phyloP scores from a whole-genome alignment of 2,888 invertebrate species.

The Antheraea yamamai region DNA sequence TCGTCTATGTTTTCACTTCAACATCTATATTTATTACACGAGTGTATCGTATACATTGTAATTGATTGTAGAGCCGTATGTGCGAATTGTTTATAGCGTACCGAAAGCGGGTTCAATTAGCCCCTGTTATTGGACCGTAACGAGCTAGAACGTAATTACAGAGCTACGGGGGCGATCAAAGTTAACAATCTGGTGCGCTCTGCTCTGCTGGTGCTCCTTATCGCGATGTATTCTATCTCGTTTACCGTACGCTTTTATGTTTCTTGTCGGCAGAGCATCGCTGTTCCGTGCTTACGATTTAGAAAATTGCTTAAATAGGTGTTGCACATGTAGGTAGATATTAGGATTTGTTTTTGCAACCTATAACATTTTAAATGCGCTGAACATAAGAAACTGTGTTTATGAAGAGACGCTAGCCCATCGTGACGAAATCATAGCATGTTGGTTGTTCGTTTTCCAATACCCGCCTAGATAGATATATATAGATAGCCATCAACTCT shows the following conservation, averaged over 20 bases:
- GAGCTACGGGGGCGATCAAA: conserved; percentile 31
- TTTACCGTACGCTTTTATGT: conserved; percentile 38
- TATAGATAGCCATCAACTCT: too few relatives aligned
- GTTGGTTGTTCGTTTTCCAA: too few relatives aligned
- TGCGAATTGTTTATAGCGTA: conserved; percentile 25
- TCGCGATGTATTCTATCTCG: conserved; percentile 37
- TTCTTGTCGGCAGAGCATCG: conserved; percentile 37
- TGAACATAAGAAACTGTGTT: background rate
- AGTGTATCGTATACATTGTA: background rate
- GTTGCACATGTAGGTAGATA: background rate
- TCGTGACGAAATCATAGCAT: too few relatives aligned
- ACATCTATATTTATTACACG: background rate
- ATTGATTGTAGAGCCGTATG: conserved; percentile 11
- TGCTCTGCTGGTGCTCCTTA: conserved; percentile 33
- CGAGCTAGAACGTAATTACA: conserved; percentile 34
- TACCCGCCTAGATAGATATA: too few relatives aligned
- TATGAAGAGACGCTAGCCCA: too few relatives aligned
- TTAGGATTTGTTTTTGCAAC: conserved; percentile 18
- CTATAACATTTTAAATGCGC: conserved; percentile 13
- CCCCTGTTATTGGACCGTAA: conserved; percentile 37
- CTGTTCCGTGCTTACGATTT: conserved; percentile 38
- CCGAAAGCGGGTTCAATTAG: conserved; percentile 35
- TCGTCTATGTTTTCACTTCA: background rate
- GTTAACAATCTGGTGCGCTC: conserved; percentile 41
- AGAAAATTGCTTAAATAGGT: conserved; percentile 34